Evolutionary conservation across 37 sponge, comb jelly and placozoan genomes (phyloP), one percentile per base, ranked within the genome.

Genomic region (Ephydatia muelleri): DNA sequence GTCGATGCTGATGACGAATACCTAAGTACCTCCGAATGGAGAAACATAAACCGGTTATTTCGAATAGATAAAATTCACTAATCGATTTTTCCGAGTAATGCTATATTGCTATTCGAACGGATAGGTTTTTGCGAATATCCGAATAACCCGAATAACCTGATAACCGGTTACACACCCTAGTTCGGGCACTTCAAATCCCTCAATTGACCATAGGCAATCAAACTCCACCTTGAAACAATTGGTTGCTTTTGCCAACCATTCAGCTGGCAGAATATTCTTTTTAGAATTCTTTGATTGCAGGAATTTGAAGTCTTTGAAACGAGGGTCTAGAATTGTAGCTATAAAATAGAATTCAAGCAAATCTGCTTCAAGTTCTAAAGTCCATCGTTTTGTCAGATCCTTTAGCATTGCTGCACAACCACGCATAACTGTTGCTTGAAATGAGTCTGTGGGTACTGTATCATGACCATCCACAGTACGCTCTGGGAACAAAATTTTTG

Each of bases 231-330:
- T 57, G 57, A 57, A 57, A 57, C 57, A 57, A 57, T 57, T 57
- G 57, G 57, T 57, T 57, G 57, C 19, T 57, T 57, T 57, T 57
- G 57, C 57, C 57, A 57, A 57, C 57, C 57, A 57, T 57, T 57
- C 57, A 13, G 57, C 57, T 57, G 57, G 57, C 57, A 57, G 57
- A 57, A 14, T 57, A 57, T 57, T 57, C 57, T 57, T 57, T 43
- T 57, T 57, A 57, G 57, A 57, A 57, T 57, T 57, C 57, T 57
- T 57, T 57, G 57, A 57, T 57, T 57, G 57, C 57, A 57, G 57
- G 57, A 57, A 57, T 57, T 57, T 57, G 57, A 5, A 57, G 57
- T 57, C 19, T 21, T 57, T 57, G 57, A 57, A 57, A 57, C 57
- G 57, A 57, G 57, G 57, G 47, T 43, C 47, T 43, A 43, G 47